Percentiles rank a stretch among this genome's conserved stretches.
Conservation (phyloP, 2,113 vertebrate genomes). For the Polyodon spathula region DNA sequence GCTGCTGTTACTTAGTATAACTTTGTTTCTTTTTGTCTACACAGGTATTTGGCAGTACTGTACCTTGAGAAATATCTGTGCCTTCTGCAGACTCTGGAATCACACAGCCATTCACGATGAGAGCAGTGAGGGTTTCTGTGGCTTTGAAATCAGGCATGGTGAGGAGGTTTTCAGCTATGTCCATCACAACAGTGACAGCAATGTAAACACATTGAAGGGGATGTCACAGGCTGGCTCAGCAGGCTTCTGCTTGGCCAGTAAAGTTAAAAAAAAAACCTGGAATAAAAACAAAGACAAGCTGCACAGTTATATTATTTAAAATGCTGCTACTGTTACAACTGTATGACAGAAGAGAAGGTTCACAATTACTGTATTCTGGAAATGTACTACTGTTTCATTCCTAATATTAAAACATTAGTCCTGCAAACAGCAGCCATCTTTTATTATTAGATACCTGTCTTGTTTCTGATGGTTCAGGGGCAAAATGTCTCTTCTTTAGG, state of each 20-base stretch:
- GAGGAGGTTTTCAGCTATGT: slow-evolving; percentile 74
- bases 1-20: no score
- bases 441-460: no score
- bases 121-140: slow-evolving; percentile 45
- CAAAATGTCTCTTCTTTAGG: no score
- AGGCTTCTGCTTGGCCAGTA: slow-evolving; percentile 76
- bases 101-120: slow-evolving; percentile 57
- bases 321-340: no score
- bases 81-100: slow-evolving; percentile 40
- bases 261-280: slow-evolving; percentile 80
- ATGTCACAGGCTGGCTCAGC: slow-evolving; percentile 68
- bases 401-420: no score
- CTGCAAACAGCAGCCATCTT: no score
- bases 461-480: no score
- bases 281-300: slow-evolving; percentile 21
- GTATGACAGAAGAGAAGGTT: no score
- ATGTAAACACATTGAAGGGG: slow-evolving; percentile 74
- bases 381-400: no score
- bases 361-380: no score
- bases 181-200: slow-evolving; percentile 72
- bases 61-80: slow-evolving; percentile 50
- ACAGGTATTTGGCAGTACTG: not conserved
- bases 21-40: no score
- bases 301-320: no score
- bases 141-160: slow-evolving; percentile 69